Evolutionary conservation across 2,888 invertebrate genomes (phyloP).

Genomic region (Pandemis cinnamomeana): DNA sequence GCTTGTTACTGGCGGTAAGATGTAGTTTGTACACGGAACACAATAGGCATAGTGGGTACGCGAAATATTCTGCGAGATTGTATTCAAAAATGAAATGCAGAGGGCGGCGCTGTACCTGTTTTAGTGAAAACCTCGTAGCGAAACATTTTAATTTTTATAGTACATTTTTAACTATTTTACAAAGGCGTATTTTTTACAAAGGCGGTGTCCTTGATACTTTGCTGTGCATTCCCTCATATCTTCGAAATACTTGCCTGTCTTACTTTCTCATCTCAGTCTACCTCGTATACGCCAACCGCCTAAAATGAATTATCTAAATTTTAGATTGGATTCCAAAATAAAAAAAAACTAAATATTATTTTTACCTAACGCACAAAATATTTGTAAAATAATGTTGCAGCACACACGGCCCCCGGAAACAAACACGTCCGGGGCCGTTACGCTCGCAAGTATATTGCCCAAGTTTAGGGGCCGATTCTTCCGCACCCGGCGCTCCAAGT

Average conservation of each 20-base stretch:
- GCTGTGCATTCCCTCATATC: too few species aligned
- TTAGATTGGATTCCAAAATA: too few species aligned
- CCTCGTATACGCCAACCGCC: too few species aligned
- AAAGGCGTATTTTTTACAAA: too few species aligned
- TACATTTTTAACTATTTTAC: neutral
- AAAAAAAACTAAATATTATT: too few species aligned
- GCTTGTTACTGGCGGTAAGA: neutral
- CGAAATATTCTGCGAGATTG: neutral
- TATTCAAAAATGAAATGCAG: neutral
- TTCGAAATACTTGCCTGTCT: too few species aligned
- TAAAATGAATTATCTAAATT: neutral
- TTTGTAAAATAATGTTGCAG: conserved; percentile 4
- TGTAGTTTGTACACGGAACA: neutral
- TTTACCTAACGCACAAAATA: neutral
- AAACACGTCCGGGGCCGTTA: neutral
- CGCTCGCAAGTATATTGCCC: conserved; percentile 19
- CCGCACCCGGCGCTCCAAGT: conserved; percentile 28
- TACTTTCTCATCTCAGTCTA: too few species aligned
- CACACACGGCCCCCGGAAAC: conserved; percentile 6
- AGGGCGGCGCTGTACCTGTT: neutral
- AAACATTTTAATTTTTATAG: neutral
- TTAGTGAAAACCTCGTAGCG: neutral
- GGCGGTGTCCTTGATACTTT: too few species aligned
- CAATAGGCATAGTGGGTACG: neutral
- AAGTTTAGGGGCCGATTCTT: conserved; percentile 38